Evolutionary conservation across 2,113 vertebrate genomes (phyloP), one percentile per base, ranked within the genome.

Genomic region (Megalops atlanticus): DNA sequence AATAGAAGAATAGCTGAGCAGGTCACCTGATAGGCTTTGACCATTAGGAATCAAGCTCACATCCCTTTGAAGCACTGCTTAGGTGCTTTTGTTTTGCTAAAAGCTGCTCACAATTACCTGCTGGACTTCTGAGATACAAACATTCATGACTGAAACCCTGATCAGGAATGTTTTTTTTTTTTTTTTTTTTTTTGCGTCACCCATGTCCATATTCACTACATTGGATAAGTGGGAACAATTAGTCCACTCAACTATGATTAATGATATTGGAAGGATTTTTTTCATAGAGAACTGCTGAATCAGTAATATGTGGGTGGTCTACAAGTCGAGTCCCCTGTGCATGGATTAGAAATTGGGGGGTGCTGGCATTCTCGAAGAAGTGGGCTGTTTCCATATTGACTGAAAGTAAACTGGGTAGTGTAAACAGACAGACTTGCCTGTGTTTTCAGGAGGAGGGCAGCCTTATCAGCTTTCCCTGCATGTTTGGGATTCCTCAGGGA

Each of bases 401-500:
- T 52, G 35, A 33, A 40, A 79, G 18, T 36, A 72, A 72, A 72
- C 39, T 15, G 39, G 15, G 73, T 31, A 41, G 39, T 41, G 39
- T 21, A 43, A 41, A 43, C 73, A 10, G 52, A n/a, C 7, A 18
- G 77, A 1, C 31, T n/a, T 38, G 35, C 12, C 27, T 36, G 74
- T 76, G 73, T 64, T 68, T 79, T n/a, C 7, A 7, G 27, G 4
- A 39, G 35, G 58, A 77, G 77, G 83, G 83, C 64, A 74, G 77
- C 58, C 83, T 38, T 77, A 77, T 76, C 79, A 76, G 74, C 31
- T 82, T 80, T 86, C 88, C 80, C 79, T 82, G 77, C 80, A 87
- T 89, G 80, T 84, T 86, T 92, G 73, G 78, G 80, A 92, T 91
- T 91, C 91, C 82, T 84, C 82, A 40, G 78, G 83, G 86, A 82